These are phyloP conservation scores for Micoletzkya japonica DNA, from an alignment of 2,888 invertebrate species.

Conservation along the genomic window DNA sequence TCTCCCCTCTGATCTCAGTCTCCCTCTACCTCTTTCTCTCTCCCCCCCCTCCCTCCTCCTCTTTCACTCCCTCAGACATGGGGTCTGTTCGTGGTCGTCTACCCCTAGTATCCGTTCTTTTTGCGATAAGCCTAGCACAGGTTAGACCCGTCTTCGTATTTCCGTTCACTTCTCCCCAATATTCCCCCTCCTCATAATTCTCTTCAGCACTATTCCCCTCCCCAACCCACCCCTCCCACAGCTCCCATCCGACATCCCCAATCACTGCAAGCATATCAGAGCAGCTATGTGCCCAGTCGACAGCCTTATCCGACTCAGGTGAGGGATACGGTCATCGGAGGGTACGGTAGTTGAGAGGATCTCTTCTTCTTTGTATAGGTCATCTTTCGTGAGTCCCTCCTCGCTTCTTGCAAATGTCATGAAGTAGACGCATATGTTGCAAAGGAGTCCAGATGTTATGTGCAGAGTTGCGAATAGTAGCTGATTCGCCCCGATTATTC, in stretches of 20 bases:
- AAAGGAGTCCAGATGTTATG: no score
- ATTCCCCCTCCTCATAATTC: background rate
- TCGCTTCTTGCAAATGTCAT: no score
- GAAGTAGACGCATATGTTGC: no score
- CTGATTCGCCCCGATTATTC: no score
- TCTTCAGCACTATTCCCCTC: background rate
- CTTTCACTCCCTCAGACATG: conserved; percentile 12
- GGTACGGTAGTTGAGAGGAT: no score
- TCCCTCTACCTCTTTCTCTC: conserved; percentile 6
- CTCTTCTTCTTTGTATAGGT: no score
- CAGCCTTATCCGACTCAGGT: conserved; percentile 21
- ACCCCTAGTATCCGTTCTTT: background rate
- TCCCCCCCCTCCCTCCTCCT: conserved; percentile 13
- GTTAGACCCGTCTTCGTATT: background rate
- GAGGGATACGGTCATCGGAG: no score
- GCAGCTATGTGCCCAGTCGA: conserved; percentile 2
- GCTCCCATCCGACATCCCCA: background rate
- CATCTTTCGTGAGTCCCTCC: no score
- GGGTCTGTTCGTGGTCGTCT: conserved; percentile 29
- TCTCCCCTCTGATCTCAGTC: conserved; percentile 18
- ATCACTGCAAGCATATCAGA: background rate
- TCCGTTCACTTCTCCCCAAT: background rate
- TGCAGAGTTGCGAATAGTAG: no score
- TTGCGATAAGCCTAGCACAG: background rate
- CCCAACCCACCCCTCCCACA: conserved; percentile 2